Conservation (phyloP, 2,113 vertebrate genomes). For the Muscicapa adusta region DNA sequence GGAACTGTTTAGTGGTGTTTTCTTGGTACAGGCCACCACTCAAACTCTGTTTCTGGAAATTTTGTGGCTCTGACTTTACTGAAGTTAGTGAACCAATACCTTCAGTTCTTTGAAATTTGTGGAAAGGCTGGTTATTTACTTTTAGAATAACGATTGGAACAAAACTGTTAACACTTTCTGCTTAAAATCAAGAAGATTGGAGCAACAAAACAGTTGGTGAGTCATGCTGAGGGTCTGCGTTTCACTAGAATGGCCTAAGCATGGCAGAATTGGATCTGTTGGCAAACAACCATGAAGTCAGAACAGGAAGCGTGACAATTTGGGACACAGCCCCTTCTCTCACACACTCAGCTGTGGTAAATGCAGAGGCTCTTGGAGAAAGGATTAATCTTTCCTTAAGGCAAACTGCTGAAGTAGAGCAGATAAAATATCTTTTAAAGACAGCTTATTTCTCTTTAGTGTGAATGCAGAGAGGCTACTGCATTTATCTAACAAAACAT, state of each 20-base stretch:
- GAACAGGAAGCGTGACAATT: no score
- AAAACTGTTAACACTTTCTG: no score
- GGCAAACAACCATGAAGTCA: no score
- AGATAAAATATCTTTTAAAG: not conserved
- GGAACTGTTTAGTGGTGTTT: not conserved
- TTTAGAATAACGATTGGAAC: not conserved
- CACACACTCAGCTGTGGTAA: no score
- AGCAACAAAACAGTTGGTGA: no score
- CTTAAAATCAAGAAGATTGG: no score
- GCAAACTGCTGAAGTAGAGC: not conserved
- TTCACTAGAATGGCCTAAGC: no score
- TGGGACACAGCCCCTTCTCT: no score
- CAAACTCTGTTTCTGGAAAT: not conserved
- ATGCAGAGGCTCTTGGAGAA: not conserved
- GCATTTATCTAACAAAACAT: not conserved
- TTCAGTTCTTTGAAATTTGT: not conserved
- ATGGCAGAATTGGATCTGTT: no score
- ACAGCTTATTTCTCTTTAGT: not conserved
- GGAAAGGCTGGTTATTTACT: not conserved
- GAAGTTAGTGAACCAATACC: not conserved
- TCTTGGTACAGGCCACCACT: not conserved
- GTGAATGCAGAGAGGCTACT: not conserved
- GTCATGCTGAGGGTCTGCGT: no score
- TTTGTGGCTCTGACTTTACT: not conserved
- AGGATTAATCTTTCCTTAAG: not conserved